These are phyloP conservation scores for Drosophila ambigua DNA, from an alignment of 1,140 invertebrate genomes.

Conservation along the genomic window DNA sequence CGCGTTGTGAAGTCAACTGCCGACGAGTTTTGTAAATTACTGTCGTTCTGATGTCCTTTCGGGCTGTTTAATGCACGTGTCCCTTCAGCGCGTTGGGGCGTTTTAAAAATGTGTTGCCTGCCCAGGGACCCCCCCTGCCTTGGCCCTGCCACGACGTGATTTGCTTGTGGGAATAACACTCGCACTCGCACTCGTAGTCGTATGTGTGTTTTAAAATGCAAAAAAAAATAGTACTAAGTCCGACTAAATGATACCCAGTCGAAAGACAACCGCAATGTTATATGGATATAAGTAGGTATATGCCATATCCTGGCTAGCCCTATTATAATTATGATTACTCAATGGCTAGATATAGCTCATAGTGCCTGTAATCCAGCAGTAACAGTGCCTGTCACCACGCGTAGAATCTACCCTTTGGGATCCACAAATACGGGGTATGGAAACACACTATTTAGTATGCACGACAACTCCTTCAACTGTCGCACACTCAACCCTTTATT, in stretches of 20 bases:
- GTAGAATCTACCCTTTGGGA: constrained; percentile 1
- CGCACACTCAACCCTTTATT: constrained; percentile 38
- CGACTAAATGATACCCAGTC: constrained; percentile 14
- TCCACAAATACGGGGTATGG: not conserved
- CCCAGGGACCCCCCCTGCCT: constrained; percentile 14
- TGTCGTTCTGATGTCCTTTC: constrained; percentile 52
- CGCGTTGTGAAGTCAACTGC: constrained; percentile 70
- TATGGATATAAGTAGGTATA: no score
- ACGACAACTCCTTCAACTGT: constrained; percentile 55
- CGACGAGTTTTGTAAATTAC: constrained; percentile 77
- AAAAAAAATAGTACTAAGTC: not conserved
- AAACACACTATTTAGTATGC: constrained; percentile 63
- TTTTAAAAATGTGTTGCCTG: constrained; percentile 78
- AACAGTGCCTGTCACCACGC: no score
- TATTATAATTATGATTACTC: no score
- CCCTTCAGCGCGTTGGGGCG: constrained; percentile 48
- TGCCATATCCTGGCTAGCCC: no score
- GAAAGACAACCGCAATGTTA: not conserved
- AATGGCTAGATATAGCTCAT: no score
- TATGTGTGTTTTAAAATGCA: constrained; percentile 17
- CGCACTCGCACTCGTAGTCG: no score
- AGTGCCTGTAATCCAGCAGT: no score
- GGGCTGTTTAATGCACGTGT: constrained; percentile 80
- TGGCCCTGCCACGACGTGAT: constrained; percentile 57
- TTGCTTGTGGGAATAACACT: constrained; percentile 36